A percentile compares a stretch with the other conserved stretches of the same genome.
Evolutionary conservation across 1,140 invertebrate species (phyloP).

Genomic region (Ips nitidus): DNA sequence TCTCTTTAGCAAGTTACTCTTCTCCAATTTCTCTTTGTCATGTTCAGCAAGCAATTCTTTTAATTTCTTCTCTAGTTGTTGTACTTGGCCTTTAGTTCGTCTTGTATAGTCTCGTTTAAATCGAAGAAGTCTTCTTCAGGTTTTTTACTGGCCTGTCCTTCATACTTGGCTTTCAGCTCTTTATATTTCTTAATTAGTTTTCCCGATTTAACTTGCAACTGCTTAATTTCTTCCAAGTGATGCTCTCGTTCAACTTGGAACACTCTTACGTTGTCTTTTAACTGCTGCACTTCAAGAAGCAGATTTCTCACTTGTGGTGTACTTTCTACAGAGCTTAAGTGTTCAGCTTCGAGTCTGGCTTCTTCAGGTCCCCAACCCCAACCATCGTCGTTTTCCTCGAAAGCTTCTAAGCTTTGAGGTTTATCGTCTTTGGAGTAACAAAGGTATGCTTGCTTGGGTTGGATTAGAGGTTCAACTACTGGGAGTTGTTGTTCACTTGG

Average conservation of each 20-base stretch:
- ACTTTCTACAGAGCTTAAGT: constrained; percentile 43
- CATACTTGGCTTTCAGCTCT: constrained; percentile 68
- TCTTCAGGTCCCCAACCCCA: constrained; percentile 62
- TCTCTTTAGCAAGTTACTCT: constrained; percentile 66
- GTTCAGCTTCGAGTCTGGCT: constrained; percentile 52
- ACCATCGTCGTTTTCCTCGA: constrained; percentile 55
- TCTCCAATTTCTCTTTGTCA: constrained; percentile 64
- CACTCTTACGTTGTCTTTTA: constrained; percentile 56
- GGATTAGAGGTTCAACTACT: constrained; percentile 18
- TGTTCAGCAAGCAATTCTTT: constrained; percentile 59
- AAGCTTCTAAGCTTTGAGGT: constrained; percentile 47
- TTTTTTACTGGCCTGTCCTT: constrained; percentile 60
- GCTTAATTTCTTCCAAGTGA: constrained; percentile 60
- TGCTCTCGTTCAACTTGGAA: constrained; percentile 55
- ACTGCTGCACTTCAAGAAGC: constrained; percentile 50
- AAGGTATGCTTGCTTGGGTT: constrained; percentile 29
- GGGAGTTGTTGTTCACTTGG: constrained; percentile 10
- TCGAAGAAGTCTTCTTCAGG: constrained; percentile 57
- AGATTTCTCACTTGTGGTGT: constrained; percentile 36
- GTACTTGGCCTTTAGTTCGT: constrained; percentile 72
- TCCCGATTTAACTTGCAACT: constrained; percentile 63
- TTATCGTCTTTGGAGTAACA: constrained; percentile 40
- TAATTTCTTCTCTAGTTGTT: constrained; percentile 64
- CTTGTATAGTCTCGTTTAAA: constrained; percentile 72
- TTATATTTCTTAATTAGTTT: constrained; percentile 75